These are phyloP conservation scores for Dioctria linearis DNA, from an alignment of 2,888 invertebrate genomes.

Conservation along the genomic window DNA sequence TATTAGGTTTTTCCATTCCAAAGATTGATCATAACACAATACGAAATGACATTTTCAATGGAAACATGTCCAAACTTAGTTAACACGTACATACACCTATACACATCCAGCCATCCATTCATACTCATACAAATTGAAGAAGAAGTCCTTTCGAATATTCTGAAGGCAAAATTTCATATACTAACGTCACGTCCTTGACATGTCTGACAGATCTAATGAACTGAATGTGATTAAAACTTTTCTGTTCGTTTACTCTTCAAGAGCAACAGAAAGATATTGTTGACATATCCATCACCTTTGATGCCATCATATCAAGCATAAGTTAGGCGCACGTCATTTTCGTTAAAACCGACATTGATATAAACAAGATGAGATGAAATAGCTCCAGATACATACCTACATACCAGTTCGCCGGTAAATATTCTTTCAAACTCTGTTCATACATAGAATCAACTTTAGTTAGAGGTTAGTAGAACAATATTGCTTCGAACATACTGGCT, in stretches of 20 bases:
- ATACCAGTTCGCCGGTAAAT: background rate
- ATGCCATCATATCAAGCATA: conserved; percentile 1
- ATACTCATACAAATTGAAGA: background rate
- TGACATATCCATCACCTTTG: conserved; percentile 10
- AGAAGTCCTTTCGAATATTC: background rate
- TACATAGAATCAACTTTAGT: too few relatives aligned
- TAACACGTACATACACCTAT: background rate
- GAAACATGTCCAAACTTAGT: background rate
- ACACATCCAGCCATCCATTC: background rate
- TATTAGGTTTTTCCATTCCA: background rate
- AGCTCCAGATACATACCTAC: too few relatives aligned
- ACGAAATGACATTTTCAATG: background rate
- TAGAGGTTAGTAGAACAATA: too few relatives aligned
- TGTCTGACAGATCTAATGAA: conserved; percentile 38
- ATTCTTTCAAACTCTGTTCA: too few relatives aligned
- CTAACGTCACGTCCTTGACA: background rate
- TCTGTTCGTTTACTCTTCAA: conserved; percentile 20
- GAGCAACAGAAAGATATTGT: background rate
- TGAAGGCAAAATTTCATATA: background rate
- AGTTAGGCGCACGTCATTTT: background rate
- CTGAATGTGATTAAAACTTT: conserved; percentile 44
- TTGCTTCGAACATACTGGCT: too few relatives aligned
- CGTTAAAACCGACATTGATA: background rate
- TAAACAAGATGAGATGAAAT: background rate
- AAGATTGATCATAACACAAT: conserved; percentile 32